phyloP scores from a whole-genome alignment of 2,888 invertebrate genomes.

The Anodontia alba region DNA sequence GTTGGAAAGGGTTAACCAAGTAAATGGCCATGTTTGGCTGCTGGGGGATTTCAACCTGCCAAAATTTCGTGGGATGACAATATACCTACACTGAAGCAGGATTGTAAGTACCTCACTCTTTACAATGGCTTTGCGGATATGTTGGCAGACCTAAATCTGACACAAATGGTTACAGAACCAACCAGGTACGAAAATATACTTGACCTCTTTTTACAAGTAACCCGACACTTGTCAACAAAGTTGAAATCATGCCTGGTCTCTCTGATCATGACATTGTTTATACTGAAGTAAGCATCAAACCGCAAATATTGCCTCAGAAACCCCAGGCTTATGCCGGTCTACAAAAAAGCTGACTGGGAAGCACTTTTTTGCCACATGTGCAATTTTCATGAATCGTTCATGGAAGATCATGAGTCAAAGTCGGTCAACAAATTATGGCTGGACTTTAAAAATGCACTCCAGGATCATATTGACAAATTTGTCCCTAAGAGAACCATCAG shows the following conservation, averaged over 20 bases:
- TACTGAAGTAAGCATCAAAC: not conserved
- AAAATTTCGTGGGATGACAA: too few relatives aligned
- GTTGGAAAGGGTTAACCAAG: too few relatives aligned
- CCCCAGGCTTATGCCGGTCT: not conserved
- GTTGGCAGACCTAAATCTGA: too few relatives aligned
- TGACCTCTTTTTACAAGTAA: not conserved
- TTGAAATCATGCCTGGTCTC: not conserved
- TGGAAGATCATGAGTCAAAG: slow-evolving; percentile 5
- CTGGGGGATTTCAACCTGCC: too few relatives aligned
- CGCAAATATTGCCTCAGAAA: not conserved
- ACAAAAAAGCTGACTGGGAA: not conserved
- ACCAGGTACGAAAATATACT: too few relatives aligned
- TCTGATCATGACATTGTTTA: not conserved
- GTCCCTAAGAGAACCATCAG: not conserved
- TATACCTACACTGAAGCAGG: too few relatives aligned
- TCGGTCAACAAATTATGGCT: not conserved
- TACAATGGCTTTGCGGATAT: too few relatives aligned
- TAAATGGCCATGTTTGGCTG: too few relatives aligned
- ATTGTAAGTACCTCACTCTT: too few relatives aligned
- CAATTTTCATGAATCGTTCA: not conserved
- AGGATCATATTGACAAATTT: not conserved
- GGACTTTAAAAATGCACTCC: not conserved
- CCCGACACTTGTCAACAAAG: not conserved
- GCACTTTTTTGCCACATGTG: not conserved
- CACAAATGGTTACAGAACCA: too few relatives aligned